A percentile compares a stretch with the other conserved stretches of the same genome.
Evolutionary conservation across 2,113 vertebrate species (phyloP).

Genomic region (Elephas maximus): DNA sequence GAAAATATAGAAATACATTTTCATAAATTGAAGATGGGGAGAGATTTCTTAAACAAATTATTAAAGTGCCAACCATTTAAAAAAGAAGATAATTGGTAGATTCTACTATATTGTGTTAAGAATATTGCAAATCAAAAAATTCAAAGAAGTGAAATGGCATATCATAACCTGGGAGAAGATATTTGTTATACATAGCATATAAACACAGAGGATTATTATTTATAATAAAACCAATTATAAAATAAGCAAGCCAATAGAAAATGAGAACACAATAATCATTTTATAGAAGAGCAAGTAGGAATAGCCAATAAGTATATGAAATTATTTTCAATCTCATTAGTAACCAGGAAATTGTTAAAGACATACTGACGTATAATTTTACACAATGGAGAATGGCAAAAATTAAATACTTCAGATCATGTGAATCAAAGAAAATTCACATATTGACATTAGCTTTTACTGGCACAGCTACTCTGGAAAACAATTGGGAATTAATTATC

Average conservation of each 20-base stretch:
- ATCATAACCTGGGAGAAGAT: not conserved
- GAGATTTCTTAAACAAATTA: not conserved
- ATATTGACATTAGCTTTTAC: not conserved
- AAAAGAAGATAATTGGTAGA: not conserved
- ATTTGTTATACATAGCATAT: not conserved
- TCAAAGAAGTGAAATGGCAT: not conserved
- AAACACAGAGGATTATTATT: not conserved
- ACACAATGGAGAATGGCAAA: not conserved
- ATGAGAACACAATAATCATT: not conserved
- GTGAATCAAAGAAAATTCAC: not conserved
- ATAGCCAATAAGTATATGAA: not conserved
- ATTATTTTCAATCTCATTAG: not conserved
- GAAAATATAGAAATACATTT: not conserved
- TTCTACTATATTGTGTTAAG: not conserved
- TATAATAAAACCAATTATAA: not conserved
- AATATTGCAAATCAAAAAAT: not conserved
- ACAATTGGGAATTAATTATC: too few relatives aligned
- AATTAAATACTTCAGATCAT: constrained; percentile 7
- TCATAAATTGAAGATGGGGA: not conserved
- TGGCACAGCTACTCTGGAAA: not conserved
- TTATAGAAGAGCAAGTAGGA: constrained; percentile 24
- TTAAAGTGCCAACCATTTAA: not conserved
- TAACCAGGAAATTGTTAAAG: constrained; percentile 25
- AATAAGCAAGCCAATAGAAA: not conserved
- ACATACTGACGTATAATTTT: not conserved